Percentiles rank a stretch among this genome's conserved stretches.
Conservation (phyloP, 2,888 invertebrate genomes). For the Rugalucina vietnamica region DNA sequence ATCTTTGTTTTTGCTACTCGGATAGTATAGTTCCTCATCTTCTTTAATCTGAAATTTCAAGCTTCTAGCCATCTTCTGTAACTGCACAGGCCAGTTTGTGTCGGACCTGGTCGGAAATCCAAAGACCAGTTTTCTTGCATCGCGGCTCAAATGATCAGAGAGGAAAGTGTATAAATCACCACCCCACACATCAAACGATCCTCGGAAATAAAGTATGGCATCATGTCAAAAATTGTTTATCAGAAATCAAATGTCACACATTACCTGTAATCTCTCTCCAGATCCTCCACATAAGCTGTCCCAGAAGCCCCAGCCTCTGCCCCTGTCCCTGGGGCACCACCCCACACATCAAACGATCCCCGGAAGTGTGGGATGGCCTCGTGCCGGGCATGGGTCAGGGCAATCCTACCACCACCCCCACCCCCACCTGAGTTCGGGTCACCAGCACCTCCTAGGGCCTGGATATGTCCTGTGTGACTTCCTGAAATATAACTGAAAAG, state of each 20-base stretch:
- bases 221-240: conserved; percentile 69
- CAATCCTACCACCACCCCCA: conserved; percentile 75
- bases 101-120: too few relatives aligned
- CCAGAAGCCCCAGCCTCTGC: conserved; percentile 75
- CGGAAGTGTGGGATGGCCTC: conserved; percentile 67
- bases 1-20: too few relatives aligned
- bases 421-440: conserved; percentile 58
- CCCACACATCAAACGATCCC: conserved; percentile 67
- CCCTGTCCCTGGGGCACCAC: conserved; percentile 60
- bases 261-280: background rate
- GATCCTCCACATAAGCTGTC: conserved; percentile 55
- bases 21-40: too few relatives aligned
- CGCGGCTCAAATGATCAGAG: too few relatives aligned
- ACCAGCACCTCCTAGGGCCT: conserved; percentile 72
- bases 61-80: too few relatives aligned
- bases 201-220: conserved; percentile 68
- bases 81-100: too few relatives aligned
- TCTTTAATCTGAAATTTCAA: too few relatives aligned
- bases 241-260: conserved; percentile 74
- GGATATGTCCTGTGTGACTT: conserved; percentile 75
- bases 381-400: conserved; percentile 72
- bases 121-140: too few relatives aligned
- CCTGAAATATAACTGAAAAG: conserved; percentile 67
- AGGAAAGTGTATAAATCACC: too few relatives aligned
- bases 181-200: conserved; percentile 67